Evolutionary conservation across 1,140 invertebrate species (phyloP), one percentile per base, ranked within the genome.

Genomic region (Orchestia grillus): DNA sequence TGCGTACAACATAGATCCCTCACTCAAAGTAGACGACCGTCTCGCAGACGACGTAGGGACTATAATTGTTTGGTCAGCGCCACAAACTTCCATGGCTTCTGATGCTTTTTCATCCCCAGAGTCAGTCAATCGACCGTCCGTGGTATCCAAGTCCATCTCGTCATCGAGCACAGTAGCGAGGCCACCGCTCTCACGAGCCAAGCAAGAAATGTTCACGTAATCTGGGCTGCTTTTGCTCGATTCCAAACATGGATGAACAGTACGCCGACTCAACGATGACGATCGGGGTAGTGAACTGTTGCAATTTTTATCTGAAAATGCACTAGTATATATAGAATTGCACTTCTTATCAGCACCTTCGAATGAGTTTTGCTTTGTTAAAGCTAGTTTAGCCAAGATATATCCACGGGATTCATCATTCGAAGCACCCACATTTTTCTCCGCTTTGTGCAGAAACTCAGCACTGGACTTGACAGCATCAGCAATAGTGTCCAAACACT

Each of bases 391-490:
- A 44, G 88, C 36, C 16, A 90, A 28, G 41, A 90, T 41, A 42
- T 42, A 41, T 42, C 88, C 88, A 90, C 88, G n/a, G 41, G 88
- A 90, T 41, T 90, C 88, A 44, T 90, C 88, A 90, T 90, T 90
- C 42, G 88, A 90, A 41, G n/a, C 43, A 3, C 92, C 92, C 11
- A 94, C 44, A 45, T 94, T 44, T 94, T 44, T 94, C 40, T 94
- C 92, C 8, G 92, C 92, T 47, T 94, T 47, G 92, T 94, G 92
- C 6, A 94, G 44, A 28, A 94, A 47, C 92, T 94, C 43, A 94
- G 92, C 92, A 40, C 92, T 94, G 44, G 92, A 94, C 44, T 94
- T 94, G 44, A 94, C 92, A n/a, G 92, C 92, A 47, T 94, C 92
- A 44, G 92, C 92, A 44, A 94, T 94, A 16, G 92, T 94, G 44